Evolutionary conservation across 1,140 invertebrate genomes (phyloP), one percentile per base, ranked within the genome.

Genomic region (Bombus breviceps): DNA sequence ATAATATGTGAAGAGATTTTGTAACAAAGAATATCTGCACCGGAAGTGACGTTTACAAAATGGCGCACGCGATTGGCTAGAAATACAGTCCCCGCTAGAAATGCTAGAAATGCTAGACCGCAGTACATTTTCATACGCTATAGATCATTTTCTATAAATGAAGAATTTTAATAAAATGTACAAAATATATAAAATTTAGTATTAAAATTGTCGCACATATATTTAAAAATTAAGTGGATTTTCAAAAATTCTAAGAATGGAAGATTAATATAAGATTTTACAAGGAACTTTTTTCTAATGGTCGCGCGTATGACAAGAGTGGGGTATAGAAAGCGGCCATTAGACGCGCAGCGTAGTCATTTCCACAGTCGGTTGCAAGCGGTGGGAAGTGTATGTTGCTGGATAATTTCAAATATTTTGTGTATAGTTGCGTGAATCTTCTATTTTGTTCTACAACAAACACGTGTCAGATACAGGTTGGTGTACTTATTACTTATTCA

Each of bases 391-490:
- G 92, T 91, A 85, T 91, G 88, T 92, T 71, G 87, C 83, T 91
- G 80, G 77, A 3, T 62, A 64, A 74, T 88, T 88, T 28, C 81
- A 83, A 12, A 68, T 64, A 69, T 66, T 80, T 53, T 53, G 18
- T 47, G 13, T 32, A 12, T 34, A 89, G 22, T 81, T 47, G 32
- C 62, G 85, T 75, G 68, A 62, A 13, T 85, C 78, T 88, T 88
- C 87, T 68, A 43, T 80, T 53, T 6, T 59, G 75, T 62, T 86
- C 86, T 78, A 69, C 89, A 86, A 89, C 83, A 89, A 85, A 88
- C 80, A 88, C 92, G 89, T 93, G 92, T 89, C 81, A 85, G 90
- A 93, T 92, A 93, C 93, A 94, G 93, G 93, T 94, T 94, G 92
- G 92, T 94, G 89, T 85, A 43, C 81, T 90, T 71, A 78, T 88